phyloP scores from a whole-genome alignment of 2,797 vertebrate genomes.

The Psittacula echo region DNA sequence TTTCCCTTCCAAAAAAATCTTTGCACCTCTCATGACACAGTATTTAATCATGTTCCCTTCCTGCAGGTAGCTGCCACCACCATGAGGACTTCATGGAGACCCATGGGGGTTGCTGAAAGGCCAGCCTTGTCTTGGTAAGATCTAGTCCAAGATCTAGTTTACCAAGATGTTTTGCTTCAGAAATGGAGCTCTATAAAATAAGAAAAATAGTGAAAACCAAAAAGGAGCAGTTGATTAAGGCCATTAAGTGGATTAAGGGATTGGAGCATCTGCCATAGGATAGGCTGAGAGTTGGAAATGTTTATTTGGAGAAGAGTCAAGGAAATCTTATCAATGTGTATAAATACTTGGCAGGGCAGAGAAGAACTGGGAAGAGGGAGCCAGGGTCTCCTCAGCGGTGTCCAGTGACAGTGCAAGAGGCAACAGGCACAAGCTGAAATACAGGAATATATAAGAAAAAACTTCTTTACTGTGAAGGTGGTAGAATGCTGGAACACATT shows the following conservation, averaged over 20 bases:
- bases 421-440: neutral
- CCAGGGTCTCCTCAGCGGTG: neutral
- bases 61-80: constrained; percentile 6
- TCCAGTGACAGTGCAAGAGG: neutral
- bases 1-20: neutral
- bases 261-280: neutral
- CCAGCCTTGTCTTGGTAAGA: neutral
- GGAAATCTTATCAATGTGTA: neutral
- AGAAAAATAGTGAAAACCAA: neutral
- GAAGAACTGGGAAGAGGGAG: neutral
- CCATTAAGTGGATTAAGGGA: neutral
- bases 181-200: neutral
- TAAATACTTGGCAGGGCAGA: neutral
- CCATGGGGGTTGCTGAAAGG: neutral
- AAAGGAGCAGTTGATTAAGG: neutral
- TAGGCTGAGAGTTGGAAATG: neutral
- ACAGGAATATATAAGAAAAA: neutral
- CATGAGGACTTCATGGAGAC: neutral
- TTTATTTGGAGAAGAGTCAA: neutral
- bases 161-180: neutral
- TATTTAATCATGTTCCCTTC: neutral
- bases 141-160: neutral
- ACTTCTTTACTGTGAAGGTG: neutral
- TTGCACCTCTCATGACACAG: neutral
- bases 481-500: neutral